Evolutionary conservation across 2,113 vertebrate species (phyloP), one percentile per base, ranked within the genome.

Genomic region (Ursus arctos): DNA sequence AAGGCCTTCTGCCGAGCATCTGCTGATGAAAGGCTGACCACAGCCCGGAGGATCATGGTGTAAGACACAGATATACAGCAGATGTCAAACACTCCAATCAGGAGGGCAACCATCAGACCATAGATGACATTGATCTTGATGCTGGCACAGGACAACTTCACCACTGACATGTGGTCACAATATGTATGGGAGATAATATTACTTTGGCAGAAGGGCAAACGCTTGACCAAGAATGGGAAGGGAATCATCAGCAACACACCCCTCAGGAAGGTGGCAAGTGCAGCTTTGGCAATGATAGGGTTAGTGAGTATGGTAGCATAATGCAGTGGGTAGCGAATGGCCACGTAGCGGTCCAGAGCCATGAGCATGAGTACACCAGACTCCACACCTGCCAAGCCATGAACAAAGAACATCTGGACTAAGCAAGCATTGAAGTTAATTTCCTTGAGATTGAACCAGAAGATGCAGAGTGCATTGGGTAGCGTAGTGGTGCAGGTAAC

Each of bases 81-180:
- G 22, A 98, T 97, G 65, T 97, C 97, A 90, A 98, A 97, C 18
- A 94, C 96, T 36, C 97, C 95, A 63, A 97, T 96, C 57, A 96
- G 12, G 12, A 95, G 90, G 43, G 96, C 97, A 65, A 96, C 95
- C 16, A 93, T 83, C 57, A 98, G 65, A 59, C 98, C 98, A 67
- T 95, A 96, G 57, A 95, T 72, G 12, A 91, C 79, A 83, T 97
- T 98, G 49, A 97, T 43, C 22, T 43, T 92, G 31, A 93, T 95
- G n/a, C 83, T 97, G 80, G 88, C 71, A 71, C 98, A 97, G 63
- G 96, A 97, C 61, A 97, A 69, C 57, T 98, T 98, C 24, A 96
- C 96, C 53, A 98, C 97, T 49, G 98, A 96, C 97, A 97, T 98
- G 51, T 98, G 97, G 86, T 98, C 97, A 80, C 98, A 97, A 36